A percentile compares a stretch with the other conserved stretches of the same genome.
Evolutionary conservation across 2,888 invertebrate species (phyloP).

Genomic region (Trileptium ribeirensis): DNA sequence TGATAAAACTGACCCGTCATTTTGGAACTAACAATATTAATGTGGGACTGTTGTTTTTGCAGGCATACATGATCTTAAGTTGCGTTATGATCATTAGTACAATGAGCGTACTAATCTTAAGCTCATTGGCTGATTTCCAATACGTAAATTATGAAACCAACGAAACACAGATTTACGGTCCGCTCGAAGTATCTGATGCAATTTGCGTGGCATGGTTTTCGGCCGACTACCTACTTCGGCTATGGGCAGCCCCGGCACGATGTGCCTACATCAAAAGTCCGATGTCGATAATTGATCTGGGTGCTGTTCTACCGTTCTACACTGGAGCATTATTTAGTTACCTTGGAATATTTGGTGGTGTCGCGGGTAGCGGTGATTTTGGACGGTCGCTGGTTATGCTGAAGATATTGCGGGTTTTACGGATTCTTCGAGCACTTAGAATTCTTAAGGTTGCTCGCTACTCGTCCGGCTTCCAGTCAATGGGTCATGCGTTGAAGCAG

Average conservation of each 20-base stretch:
- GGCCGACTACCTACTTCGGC: constrained; percentile 18
- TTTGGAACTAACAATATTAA: too few relatives aligned
- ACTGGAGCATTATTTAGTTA: not conserved
- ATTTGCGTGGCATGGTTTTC: constrained; percentile 22
- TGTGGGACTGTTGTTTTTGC: too few relatives aligned
- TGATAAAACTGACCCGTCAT: too few relatives aligned
- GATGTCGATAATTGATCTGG: constrained; percentile 11
- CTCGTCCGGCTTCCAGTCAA: not conserved
- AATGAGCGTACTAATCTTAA: constrained; percentile 13
- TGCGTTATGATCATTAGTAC: constrained; percentile 6
- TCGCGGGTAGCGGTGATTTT: not conserved
- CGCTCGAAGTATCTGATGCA: not conserved
- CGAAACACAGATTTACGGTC: not conserved
- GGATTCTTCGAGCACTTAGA: not conserved
- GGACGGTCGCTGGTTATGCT: not conserved
- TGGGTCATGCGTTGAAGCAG: not conserved
- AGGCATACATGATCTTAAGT: constrained; percentile 10
- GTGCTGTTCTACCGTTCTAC: constrained; percentile 18
- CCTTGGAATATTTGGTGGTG: not conserved
- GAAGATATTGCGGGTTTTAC: not conserved
- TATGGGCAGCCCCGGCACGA: not conserved
- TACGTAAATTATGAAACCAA: not conserved
- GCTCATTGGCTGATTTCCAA: constrained; percentile 18
- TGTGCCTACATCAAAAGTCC: constrained; percentile 8
- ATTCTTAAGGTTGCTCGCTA: constrained; percentile 6